Conservation (phyloP, 2,797 vertebrate species). For the Spondyliosoma cantharus region DNA sequence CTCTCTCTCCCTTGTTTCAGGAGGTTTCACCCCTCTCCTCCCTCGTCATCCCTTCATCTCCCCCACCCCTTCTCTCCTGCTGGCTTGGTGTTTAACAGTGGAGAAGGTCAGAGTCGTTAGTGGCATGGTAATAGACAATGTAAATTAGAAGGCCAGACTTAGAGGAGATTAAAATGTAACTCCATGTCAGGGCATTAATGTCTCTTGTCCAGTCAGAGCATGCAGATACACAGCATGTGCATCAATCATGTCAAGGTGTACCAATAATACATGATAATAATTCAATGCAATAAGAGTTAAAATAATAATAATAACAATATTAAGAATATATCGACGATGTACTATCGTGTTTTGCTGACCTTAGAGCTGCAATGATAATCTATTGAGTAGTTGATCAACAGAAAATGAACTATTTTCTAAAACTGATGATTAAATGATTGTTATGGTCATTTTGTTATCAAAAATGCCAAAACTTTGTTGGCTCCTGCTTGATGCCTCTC, state of each 20-base stretch:
- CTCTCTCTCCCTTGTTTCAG: constrained; percentile 23
- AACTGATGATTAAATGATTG: background rate
- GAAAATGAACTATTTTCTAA: background rate
- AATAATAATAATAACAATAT: background rate
- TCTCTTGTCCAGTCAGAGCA: constrained; percentile 34
- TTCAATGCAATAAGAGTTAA: background rate
- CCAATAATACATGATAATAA: background rate
- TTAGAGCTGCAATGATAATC: background rate
- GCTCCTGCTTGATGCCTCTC: background rate
- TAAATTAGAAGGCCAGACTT: constrained; percentile 71
- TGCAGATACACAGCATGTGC: constrained; percentile 12
- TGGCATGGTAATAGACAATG: constrained; percentile 70
- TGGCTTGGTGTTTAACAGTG: constrained; percentile 63
- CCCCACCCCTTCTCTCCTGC: constrained; percentile 24
- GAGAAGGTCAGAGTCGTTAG: constrained; percentile 82
- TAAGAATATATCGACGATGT: background rate
- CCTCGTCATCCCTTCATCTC: constrained; percentile 18
- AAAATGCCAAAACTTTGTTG: background rate
- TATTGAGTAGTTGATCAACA: background rate
- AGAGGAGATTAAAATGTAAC: constrained; percentile 62
- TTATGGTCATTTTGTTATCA: background rate
- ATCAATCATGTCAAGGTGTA: background rate
- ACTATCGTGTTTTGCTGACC: background rate
- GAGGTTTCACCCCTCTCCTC: constrained; percentile 10
- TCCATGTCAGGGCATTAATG: constrained; percentile 44